These are phyloP conservation scores for Collichthys lucidus DNA, from an alignment of 2,113 vertebrate species.

Conservation along the genomic window DNA sequence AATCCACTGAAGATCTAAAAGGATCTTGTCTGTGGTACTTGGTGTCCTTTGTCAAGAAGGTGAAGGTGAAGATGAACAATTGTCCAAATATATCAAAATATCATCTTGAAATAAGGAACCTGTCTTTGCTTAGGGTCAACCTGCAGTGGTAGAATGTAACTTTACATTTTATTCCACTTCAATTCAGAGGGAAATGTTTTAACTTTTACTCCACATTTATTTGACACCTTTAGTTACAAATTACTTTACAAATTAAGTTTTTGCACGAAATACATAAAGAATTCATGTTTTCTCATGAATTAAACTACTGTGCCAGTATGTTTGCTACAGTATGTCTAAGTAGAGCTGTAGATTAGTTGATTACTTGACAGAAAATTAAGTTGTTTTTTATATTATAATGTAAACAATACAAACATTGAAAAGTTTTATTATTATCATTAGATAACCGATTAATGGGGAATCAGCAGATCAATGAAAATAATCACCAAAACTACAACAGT, in stretches of 20 bases:
- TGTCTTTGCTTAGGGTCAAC: background rate
- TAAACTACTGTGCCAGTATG: background rate
- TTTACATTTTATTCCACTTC: no score
- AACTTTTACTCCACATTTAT: background rate
- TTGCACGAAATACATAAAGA: no score
- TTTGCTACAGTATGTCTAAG: background rate
- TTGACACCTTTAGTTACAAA: background rate
- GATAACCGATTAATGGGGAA: background rate
- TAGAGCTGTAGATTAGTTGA: background rate
- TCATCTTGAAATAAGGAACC: background rate
- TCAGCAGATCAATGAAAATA: background rate
- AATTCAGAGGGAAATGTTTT: no score
- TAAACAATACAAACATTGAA: background rate
- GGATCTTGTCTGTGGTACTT: background rate
- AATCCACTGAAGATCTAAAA: slow-evolving; percentile 12
- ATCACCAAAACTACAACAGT: background rate
- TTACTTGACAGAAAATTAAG: background rate
- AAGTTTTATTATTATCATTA: background rate
- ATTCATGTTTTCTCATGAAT: background rate
- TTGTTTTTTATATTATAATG: background rate
- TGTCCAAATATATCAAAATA: no score
- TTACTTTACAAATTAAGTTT: background rate
- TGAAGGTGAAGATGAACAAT: no score
- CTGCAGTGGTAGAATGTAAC: no score
- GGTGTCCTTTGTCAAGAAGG: background rate